A percentile compares a stretch with the other conserved stretches of the same genome.
Conservation (phyloP, 2,888 invertebrate species). For the Callinectes sapidus region DNA sequence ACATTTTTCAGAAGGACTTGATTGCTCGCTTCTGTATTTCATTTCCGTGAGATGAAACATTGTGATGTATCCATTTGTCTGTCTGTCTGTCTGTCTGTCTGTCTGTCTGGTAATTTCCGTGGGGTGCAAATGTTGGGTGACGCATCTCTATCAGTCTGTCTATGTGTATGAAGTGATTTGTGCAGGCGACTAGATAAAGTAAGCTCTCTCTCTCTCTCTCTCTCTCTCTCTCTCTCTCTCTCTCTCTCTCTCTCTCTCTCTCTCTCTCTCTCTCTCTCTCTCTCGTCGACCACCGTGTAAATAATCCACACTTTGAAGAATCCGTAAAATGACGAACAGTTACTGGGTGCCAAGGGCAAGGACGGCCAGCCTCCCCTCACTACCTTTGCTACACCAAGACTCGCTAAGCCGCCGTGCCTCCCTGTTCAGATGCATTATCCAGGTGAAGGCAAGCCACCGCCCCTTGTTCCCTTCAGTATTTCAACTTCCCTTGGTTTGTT, state of each 20-base stretch:
- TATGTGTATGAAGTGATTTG: too few relatives aligned
- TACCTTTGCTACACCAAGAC: not conserved
- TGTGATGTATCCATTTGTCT: not conserved
- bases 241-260: not conserved
- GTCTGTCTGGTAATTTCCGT: too few relatives aligned
- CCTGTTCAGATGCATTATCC: slow-evolving; percentile 2
- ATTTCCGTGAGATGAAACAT: too few relatives aligned
- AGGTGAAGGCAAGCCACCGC: not conserved
- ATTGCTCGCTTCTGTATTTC: not conserved
- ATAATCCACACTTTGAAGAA: slow-evolving; percentile 5
- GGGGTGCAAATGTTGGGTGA: too few relatives aligned
- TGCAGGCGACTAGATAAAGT: too few relatives aligned
- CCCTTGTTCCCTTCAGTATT: slow-evolving; percentile 1
- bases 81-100: not conserved
- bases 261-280: not conserved
- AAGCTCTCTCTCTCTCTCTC: not conserved
- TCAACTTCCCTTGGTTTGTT: not conserved
- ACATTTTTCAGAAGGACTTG: not conserved
- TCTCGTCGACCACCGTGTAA: not conserved
- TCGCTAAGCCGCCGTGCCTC: not conserved
- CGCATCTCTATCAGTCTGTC: too few relatives aligned
- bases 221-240: not conserved
- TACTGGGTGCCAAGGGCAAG: not conserved
- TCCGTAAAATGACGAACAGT: slow-evolving; percentile 5
- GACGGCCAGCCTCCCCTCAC: not conserved